phyloP scores from a whole-genome alignment of 35 echinoderm and acorn worm genomes.

The Lytechinus pictus region DNA sequence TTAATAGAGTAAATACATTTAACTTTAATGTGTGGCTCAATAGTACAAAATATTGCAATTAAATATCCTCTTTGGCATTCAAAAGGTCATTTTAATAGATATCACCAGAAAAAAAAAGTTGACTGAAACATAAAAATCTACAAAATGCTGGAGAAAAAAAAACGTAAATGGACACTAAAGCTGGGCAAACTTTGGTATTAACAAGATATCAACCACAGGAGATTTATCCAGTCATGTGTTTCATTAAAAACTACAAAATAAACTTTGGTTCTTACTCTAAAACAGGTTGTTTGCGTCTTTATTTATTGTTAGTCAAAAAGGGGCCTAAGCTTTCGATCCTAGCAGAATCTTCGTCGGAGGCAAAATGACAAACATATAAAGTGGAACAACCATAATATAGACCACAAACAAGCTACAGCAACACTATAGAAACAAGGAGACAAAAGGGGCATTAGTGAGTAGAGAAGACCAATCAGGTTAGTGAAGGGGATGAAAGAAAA shows the following conservation, averaged over 20 bases:
- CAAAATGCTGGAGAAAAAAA: background rate
- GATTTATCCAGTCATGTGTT: constrained; percentile 36
- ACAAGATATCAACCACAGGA: background rate
- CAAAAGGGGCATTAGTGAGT: too few relatives aligned
- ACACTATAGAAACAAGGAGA: too few relatives aligned
- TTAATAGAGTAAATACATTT: background rate
- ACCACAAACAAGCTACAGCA: too few relatives aligned
- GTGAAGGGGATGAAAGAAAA: too few relatives aligned
- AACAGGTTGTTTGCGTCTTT: background rate
- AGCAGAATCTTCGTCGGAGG: too few relatives aligned
- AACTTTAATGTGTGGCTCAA: background rate
- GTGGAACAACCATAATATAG: too few relatives aligned
- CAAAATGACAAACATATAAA: too few relatives aligned
- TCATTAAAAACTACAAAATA: constrained; percentile 38
- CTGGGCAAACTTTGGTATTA: constrained; percentile 3
- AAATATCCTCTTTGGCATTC: background rate
- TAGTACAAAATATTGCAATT: background rate
- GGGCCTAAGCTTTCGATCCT: background rate
- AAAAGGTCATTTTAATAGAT: background rate
- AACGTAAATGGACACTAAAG: background rate
- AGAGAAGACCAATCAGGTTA: too few relatives aligned
- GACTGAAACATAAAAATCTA: constrained; percentile 12
- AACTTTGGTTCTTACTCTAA: constrained; percentile 41
- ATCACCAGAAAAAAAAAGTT: constrained; percentile 4
- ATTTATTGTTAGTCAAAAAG: background rate